Evolutionary conservation across 1,140 invertebrate genomes (phyloP), one percentile per base, ranked within the genome.

Genomic region (Triops longicaudatus): DNA sequence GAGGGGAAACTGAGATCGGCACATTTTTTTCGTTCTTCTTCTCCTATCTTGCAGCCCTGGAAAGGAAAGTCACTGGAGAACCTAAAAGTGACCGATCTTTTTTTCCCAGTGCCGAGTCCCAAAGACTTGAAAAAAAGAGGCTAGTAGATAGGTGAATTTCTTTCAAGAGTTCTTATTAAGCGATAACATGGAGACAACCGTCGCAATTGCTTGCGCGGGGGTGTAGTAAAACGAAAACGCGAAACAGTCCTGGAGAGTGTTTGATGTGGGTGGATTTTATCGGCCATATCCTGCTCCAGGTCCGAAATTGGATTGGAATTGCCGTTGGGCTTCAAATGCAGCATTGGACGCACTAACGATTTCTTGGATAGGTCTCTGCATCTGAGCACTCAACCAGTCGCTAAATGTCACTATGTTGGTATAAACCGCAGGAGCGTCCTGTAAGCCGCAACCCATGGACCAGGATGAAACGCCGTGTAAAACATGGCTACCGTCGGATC

Each of bases 401-500:
- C 22, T 44, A 43, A 73, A 71, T 7, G 71, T 41, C 41, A 44
- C 73, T 6, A 77, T 72, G 73, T 77, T 73, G 41, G 76, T 26
- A 28, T 41, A 77, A n/a, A 77, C 76, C 11, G 41, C 72, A 27
- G 76, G 76, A 72, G 27, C n/a, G 9, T 77, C 72, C 26, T 44
- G 42, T 41, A 43, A 44, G 42, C 76, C 76, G 73, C 82, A 83
- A 82, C 90, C 90, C 17, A 90, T 89, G 78, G 93, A 92, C 85
- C 89, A 91, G 50, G 89, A 90, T 83, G 90, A 92, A 79, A 93
- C 85, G 73, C 92, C 92, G 79, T 88, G 85, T n/a, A 94, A 84
- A 14, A 89, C 88, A 79, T 90, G 92, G 78, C 84, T 85, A 6
- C 88, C 89, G 75, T 91, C 87, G 14, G 88, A 88, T n/a, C 86